Evolutionary conservation across 2,888 invertebrate genomes (phyloP).

Genomic region (Agapostemon virescens): DNA sequence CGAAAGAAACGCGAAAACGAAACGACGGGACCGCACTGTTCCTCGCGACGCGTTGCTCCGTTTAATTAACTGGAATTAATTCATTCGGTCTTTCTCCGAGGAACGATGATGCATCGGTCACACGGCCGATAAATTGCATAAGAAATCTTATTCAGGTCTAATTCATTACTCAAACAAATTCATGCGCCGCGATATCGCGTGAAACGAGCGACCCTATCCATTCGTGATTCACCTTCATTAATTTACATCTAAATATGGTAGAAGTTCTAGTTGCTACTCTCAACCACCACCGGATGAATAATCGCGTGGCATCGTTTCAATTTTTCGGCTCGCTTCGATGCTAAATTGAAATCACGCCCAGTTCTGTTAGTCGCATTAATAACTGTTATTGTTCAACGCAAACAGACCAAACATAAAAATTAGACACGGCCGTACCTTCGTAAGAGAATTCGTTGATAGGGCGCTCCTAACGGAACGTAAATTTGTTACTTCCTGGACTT

Average conservation of each 20-base stretch:
- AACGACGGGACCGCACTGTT: conserved; percentile 2
- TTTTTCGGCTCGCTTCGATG: conserved; percentile 23
- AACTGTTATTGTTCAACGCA: too few species aligned
- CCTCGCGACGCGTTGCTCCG: conserved; percentile 11
- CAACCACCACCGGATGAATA: conserved; percentile 32
- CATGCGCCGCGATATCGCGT: conserved; percentile 40
- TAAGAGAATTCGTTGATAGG: too few species aligned
- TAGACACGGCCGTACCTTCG: too few species aligned
- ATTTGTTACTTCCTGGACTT: too few species aligned
- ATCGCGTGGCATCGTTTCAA: conserved; percentile 24
- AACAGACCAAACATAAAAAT: too few species aligned
- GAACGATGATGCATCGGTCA: conserved; percentile 42
- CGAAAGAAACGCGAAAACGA: conserved; percentile 18
- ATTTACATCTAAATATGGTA: conserved; percentile 56
- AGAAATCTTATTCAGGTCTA: conserved; percentile 46
- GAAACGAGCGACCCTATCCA: conserved; percentile 27
- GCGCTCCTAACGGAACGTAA: too few species aligned
- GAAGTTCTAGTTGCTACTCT: conserved; percentile 35
- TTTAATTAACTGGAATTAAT: conserved; percentile 57
- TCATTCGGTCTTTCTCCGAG: conserved; percentile 28
- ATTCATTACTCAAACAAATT: conserved; percentile 57
- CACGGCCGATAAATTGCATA: conserved; percentile 48
- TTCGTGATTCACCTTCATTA: conserved; percentile 55
- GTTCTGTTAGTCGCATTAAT: not conserved
- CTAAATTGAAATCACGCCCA: conserved; percentile 21